Base-by-base conservation (phyloP, 2,888 invertebrate species). In the Cordilura impudica region DNA sequence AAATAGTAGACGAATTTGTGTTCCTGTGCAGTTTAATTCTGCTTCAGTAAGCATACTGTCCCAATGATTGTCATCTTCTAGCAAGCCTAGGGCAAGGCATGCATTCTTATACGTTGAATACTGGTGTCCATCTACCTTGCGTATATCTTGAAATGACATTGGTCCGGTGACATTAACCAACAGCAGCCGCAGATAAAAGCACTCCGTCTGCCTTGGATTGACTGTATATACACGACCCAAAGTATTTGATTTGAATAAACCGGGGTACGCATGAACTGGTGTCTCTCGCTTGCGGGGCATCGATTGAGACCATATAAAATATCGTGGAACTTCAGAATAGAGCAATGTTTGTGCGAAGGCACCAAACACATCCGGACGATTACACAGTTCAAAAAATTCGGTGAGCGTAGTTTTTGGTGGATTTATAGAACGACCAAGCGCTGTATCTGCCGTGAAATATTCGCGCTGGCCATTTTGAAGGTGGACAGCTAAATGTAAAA, bases 111-210 rank as follows among this genome's bases (percentile, higher is more conserved):
- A 72, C 54, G 67, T 67, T 47, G 51, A 5, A 67, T 63, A 54
- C 56, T 61, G 43, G 14, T 73, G 39, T 18, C 67, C 72, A 67
- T 78, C 19, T 16, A 78, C 78, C 10, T 60, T 78, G 12, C 78
- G 67, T 67, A 78, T 60, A 61, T 67, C 35, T 73, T 78, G 53
- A 71, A 76, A 76, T 69, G 76, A 72, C 21, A 63, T 60, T 78
- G 88, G 88, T 2, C 82, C 83, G 76, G 78, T 78, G 54, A 88
- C 84, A 84, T 86, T 86, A 19, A 86, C 80, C 70, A 89, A 78
- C 16, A 86, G 78, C 74, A 88, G 58, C 18, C 87, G 85, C 23
- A 72, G 70, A 58, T 75, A 81, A 79, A 84, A 65, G 63, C 79
- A 76, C 35, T 82, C 78, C 81, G 58, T 45, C 53, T 70, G 70